Percentiles rank a stretch among this genome's conserved stretches.
Conservation (phyloP, 2,888 invertebrate genomes). For the Eilema griseolum region DNA sequence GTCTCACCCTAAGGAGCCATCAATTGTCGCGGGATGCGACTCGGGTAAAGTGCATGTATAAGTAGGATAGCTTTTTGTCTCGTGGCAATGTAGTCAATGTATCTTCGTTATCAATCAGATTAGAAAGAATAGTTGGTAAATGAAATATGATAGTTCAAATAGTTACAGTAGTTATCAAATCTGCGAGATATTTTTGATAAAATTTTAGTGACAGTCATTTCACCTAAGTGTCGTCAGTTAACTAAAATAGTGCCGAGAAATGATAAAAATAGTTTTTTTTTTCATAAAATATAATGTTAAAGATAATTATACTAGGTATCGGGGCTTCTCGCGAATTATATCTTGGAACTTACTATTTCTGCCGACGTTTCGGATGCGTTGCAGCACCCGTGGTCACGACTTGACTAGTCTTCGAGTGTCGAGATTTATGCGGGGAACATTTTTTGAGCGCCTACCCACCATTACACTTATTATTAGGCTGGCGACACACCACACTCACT, state of each 20-base stretch:
- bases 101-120: not conserved
- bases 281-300: no score
- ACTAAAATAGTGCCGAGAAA: not conserved
- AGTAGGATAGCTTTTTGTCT: not conserved
- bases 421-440: no score
- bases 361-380: no score
- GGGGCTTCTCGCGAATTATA: no score
- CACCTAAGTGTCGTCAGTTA: no score
- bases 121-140: not conserved
- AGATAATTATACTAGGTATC: no score
- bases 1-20: not conserved
- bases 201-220: not conserved
- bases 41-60: not conserved
- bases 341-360: no score
- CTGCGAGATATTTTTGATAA: not conserved
- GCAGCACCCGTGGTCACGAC: no score
- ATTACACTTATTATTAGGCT: no score
- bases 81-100: not conserved
- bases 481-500: no score
- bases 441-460: no score
- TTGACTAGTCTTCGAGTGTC: no score
- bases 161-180: not conserved
- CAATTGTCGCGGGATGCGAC: not conserved
- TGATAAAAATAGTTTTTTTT: not conserved
- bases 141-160: not conserved